These are phyloP conservation scores for Spondyliosoma cantharus DNA, from an alignment of 2,797 vertebrate genomes.

Conservation along the genomic window DNA sequence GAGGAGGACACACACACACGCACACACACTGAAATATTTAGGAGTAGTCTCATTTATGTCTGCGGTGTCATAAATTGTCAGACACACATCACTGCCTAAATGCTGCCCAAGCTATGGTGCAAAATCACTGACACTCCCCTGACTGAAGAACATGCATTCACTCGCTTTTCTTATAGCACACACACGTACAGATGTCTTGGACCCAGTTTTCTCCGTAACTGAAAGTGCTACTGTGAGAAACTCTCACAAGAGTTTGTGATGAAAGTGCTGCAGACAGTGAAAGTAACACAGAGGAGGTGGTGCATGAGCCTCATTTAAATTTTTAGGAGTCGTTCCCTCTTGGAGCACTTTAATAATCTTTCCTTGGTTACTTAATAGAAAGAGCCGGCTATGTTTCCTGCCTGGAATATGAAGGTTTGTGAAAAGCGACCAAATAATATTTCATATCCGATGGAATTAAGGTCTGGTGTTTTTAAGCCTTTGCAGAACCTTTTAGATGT, in stretches of 20 bases:
- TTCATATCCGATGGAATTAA: constrained; percentile 21
- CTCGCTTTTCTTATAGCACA: constrained; percentile 8
- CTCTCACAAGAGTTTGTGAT: constrained; percentile 37
- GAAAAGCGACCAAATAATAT: neutral
- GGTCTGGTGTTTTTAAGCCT: constrained; percentile 3
- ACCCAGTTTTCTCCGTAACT: constrained; percentile 38
- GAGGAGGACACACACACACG: constrained; percentile 1
- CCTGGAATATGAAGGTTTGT: constrained; percentile 3
- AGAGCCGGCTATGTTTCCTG: neutral
- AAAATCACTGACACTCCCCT: constrained; percentile 71
- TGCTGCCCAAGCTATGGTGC: constrained; percentile 39
- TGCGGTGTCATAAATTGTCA: constrained; percentile 64
- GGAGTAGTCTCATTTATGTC: constrained; percentile 43
- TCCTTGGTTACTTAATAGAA: constrained; percentile 14
- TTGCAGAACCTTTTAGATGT: neutral
- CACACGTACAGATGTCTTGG: constrained; percentile 22
- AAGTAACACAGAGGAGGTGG: constrained; percentile 5
- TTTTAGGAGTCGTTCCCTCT: constrained; percentile 28
- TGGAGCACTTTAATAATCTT: constrained; percentile 16
- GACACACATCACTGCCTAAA: constrained; percentile 61
- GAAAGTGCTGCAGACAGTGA: constrained; percentile 35
- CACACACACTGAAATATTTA: constrained; percentile 63
- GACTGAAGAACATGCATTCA: constrained; percentile 39
- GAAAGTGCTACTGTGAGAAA: constrained; percentile 29
- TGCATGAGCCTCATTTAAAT: constrained; percentile 34